Conservation (phyloP, 1,140 invertebrate genomes). For the Caerostris darwini region DNA sequence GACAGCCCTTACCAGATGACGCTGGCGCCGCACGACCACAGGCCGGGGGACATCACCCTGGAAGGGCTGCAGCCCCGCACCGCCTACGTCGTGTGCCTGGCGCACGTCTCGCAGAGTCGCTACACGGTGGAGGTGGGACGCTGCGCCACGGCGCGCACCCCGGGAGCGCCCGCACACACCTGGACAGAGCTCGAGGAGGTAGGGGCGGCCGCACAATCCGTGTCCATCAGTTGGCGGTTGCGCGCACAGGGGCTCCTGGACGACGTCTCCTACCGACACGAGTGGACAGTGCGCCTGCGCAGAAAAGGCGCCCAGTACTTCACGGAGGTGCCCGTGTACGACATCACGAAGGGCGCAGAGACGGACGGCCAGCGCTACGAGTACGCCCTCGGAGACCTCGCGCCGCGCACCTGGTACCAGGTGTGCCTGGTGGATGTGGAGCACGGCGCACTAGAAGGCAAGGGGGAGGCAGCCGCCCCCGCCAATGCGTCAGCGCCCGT, state of each 20-base stretch:
- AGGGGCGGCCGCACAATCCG: not conserved
- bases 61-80: constrained; percentile 12
- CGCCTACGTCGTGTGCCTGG: constrained; percentile 62
- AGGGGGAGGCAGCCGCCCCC: too few relatives aligned
- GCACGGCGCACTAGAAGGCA: not conserved
- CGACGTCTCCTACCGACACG: constrained; percentile 24
- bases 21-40: not conserved
- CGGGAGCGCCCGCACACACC: not conserved
- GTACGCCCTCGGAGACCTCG: constrained; percentile 45
- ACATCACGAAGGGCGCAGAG: constrained; percentile 40
- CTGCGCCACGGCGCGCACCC: not conserved
- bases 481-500: not conserved
- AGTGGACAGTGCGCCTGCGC: constrained; percentile 63
- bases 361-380: constrained; percentile 57
- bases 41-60: not conserved
- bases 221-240: constrained; percentile 45
- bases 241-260: not conserved
- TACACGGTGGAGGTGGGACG: constrained; percentile 53
- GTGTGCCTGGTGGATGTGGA: constrained; percentile 71
- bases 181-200: not conserved
- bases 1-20: constrained; percentile 73
- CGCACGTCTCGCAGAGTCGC: not conserved
- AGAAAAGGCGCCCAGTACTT: constrained; percentile 50
- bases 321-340: constrained; percentile 67
- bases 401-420: constrained; percentile 49